Conservation (phyloP, 1,140 invertebrate genomes). For the Drosophila malerkotliana region DNA sequence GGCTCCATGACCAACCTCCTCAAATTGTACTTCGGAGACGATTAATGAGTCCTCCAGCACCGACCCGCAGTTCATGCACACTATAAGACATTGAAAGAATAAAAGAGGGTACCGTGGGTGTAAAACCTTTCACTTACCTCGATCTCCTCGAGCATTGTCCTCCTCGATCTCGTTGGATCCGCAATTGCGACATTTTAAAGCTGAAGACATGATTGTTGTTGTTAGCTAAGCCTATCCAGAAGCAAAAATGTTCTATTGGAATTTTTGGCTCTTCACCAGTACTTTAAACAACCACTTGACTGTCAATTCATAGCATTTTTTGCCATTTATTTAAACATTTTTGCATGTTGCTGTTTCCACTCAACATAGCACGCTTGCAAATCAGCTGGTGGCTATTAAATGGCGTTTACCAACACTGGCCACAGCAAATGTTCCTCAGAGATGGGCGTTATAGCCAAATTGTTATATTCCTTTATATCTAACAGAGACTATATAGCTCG, state of each 20-base stretch:
- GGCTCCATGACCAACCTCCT: constrained; percentile 95
- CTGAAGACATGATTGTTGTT: constrained; percentile 65
- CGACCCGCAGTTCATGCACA: constrained; percentile 97
- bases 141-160: constrained; percentile 95
- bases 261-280: not conserved
- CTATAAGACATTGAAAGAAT: constrained; percentile 68
- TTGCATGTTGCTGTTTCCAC: constrained; percentile 17
- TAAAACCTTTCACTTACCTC: constrained; percentile 39
- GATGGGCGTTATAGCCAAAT: constrained; percentile 3
- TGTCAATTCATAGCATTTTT: constrained; percentile 13
- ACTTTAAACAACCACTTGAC: constrained; percentile 1
- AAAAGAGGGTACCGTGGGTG: not conserved
- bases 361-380: constrained; percentile 27
- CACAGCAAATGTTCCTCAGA: no score
- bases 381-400: constrained; percentile 11
- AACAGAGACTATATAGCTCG: no score
- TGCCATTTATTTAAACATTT: constrained; percentile 15
- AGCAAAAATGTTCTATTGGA: not conserved
- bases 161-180: constrained; percentile 97
- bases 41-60: constrained; percentile 98
- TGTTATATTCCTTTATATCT: no score
- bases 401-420: constrained; percentile 18
- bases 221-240: not conserved
- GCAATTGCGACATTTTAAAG: constrained; percentile 93
- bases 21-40: constrained; percentile 97